Evolutionary conservation across 2,113 vertebrate genomes (phyloP).

Genomic region (Dicrurus megarhynchus): DNA sequence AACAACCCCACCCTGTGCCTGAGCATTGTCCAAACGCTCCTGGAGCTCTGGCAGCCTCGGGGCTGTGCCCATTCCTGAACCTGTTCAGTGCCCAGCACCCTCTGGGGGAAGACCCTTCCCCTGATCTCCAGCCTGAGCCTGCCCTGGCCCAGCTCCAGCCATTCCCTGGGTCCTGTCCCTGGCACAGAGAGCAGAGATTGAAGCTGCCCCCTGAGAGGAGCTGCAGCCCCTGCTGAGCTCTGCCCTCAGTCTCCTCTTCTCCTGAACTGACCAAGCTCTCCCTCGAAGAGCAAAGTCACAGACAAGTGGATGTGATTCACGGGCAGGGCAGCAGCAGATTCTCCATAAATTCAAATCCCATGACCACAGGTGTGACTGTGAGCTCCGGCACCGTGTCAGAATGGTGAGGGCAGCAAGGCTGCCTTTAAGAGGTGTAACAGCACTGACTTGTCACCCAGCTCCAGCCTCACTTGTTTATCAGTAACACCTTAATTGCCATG

Average conservation of each 20-base stretch:
- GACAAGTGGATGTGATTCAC: not conserved
- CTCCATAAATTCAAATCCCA: not conserved
- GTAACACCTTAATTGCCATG: not conserved
- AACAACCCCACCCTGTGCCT: not conserved
- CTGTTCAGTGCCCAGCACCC: not conserved
- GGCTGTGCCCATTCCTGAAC: not conserved
- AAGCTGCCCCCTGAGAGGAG: not conserved
- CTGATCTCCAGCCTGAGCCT: not conserved
- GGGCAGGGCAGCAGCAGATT: not conserved
- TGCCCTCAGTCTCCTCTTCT: not conserved
- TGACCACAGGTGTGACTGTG: not conserved
- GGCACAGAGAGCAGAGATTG: rapidly evolving
- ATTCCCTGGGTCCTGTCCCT: not conserved
- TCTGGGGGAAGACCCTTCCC: not conserved
- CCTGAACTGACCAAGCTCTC: not conserved
- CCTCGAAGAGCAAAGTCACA: not conserved
- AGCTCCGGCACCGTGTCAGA: not conserved
- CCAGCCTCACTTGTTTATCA: not conserved
- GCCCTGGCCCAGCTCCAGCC: not conserved
- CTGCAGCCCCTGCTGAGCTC: not conserved
- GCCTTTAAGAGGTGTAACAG: not conserved
- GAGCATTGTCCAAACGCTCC: rapidly evolving
- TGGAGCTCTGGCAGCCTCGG: not conserved
- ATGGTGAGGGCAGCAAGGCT: not conserved
- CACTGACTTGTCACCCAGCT: not conserved